Percentiles rank a stretch among this genome's conserved stretches.
These are phyloP conservation scores for Caprella mutica DNA, from an alignment of 2,888 invertebrate species.

Conservation along the genomic window DNA sequence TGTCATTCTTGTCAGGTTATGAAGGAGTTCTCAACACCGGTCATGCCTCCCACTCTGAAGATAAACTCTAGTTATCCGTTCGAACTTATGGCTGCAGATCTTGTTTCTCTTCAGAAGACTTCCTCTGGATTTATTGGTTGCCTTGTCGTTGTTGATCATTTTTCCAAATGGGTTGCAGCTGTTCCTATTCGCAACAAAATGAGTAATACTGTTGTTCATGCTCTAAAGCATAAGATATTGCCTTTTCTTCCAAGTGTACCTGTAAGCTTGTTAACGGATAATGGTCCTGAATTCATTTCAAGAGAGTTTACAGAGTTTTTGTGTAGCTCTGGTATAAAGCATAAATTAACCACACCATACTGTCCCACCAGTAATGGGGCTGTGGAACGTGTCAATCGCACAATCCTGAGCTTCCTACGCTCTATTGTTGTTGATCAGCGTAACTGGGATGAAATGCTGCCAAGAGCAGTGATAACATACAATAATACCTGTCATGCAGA, in stretches of 20 bases:
- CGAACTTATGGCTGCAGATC: not conserved
- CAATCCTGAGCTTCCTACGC: not conserved
- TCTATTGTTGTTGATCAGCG: not conserved
- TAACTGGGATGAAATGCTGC: not conserved
- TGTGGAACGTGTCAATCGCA: conserved; percentile 1
- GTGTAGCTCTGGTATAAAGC: not conserved
- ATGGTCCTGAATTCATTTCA: not conserved
- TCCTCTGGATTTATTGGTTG: not conserved
- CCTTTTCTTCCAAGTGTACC: not conserved
- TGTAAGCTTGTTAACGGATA: not conserved
- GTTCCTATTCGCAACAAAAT: not conserved
- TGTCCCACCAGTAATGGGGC: conserved; percentile 2
- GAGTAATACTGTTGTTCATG: not conserved
- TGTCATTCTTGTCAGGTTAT: not conserved
- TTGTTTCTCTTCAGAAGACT: not conserved
- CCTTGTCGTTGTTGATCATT: not conserved
- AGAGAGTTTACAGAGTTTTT: not conserved
- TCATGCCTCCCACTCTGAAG: not conserved
- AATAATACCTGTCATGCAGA: not conserved
- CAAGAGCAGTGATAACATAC: not conserved
- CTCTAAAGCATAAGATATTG: not conserved
- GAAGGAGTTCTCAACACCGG: not conserved
- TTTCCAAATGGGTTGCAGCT: not conserved
- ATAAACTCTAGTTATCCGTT: not conserved
- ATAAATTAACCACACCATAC: conserved; percentile 1